phyloP scores from a whole-genome alignment of 2,113 vertebrate genomes.

The Heptranchias perlo region DNA sequence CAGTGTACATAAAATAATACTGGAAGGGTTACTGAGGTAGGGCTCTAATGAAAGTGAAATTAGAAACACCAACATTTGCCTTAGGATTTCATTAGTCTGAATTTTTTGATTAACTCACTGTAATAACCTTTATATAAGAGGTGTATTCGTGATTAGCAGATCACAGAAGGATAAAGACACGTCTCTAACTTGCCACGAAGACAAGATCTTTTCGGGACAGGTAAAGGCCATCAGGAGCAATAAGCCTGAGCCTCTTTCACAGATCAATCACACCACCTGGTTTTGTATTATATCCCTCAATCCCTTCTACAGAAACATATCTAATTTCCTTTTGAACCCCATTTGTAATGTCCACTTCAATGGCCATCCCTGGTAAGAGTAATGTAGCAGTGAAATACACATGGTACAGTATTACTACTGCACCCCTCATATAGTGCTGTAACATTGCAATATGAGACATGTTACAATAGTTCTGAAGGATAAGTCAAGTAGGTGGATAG shows the following conservation, averaged over 20 bases:
- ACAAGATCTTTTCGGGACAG: too few species aligned
- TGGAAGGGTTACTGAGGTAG: background rate
- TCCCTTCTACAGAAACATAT: too few species aligned
- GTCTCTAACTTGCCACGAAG: background rate
- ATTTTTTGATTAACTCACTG: background rate
- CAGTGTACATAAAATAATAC: background rate
- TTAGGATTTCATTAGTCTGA: background rate
- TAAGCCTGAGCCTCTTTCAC: background rate
- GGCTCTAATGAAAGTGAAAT: constrained; percentile 8
- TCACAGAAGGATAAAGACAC: background rate
- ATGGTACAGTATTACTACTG: too few species aligned
- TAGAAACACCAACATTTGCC: background rate
- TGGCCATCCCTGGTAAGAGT: too few species aligned
- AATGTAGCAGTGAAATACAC: too few species aligned
- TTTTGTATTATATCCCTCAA: background rate
- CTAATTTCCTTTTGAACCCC: too few species aligned
- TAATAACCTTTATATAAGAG: background rate
- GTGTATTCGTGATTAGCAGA: background rate
- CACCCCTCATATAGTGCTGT: too few species aligned
- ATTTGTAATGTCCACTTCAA: too few species aligned
- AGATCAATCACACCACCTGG: background rate
- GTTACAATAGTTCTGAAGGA: too few species aligned
- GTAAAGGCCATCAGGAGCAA: background rate
- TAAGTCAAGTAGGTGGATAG: too few species aligned
- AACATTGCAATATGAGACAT: too few species aligned